These are phyloP conservation scores for Hozukius guyotensis DNA, from an alignment of 2,797 vertebrate species.

Conservation along the genomic window DNA sequence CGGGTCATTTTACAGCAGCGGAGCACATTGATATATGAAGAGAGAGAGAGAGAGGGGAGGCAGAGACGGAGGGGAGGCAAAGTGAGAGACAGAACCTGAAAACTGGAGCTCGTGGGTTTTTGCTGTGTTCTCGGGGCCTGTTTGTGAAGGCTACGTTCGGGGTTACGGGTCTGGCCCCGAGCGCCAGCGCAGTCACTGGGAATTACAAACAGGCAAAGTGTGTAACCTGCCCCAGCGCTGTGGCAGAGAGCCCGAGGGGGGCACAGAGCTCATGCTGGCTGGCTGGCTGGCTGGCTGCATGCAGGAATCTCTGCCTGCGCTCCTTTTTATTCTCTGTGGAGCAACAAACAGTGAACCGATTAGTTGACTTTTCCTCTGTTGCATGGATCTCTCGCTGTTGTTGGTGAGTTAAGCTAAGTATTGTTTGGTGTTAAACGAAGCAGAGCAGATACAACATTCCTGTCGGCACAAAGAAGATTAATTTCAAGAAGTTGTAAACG, in stretches of 20 bases:
- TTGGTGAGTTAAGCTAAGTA: constrained; percentile 2
- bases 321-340: constrained; percentile 7
- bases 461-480: not conserved
- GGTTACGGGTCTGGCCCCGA: constrained; percentile 70
- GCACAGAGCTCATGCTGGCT: constrained; percentile 23
- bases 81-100: constrained; percentile 30
- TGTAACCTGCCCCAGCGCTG: constrained; percentile 69
- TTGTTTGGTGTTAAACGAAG: not conserved
- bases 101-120: constrained; percentile 37
- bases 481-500: not conserved
- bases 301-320: constrained; percentile 35
- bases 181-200: constrained; percentile 69
- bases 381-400: constrained; percentile 7
- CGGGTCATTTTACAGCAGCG: constrained; percentile 34
- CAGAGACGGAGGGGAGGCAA: not conserved
- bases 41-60: not conserved
- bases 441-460: not conserved
- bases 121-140: constrained; percentile 55
- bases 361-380: constrained; percentile 11
- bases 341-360: constrained; percentile 17
- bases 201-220: constrained; percentile 73
- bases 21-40: not conserved
- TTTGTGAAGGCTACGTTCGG: constrained; percentile 60
- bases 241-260: constrained; percentile 50
- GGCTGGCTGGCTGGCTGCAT: constrained; percentile 28